Conservation (phyloP, 2,113 vertebrate species). For the Takifugu bimaculatus region DNA sequence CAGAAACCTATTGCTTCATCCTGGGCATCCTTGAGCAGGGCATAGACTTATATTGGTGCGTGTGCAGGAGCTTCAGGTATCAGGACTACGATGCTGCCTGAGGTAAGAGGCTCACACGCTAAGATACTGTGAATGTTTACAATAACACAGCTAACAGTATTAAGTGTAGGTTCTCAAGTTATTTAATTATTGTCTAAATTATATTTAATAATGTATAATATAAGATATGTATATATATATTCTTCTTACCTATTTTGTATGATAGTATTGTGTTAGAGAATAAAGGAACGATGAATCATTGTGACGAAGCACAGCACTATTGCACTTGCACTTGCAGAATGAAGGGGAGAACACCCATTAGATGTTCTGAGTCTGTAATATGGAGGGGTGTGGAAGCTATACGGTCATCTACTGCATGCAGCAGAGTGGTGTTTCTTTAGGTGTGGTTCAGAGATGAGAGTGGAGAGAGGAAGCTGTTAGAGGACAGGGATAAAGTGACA, state of each 20-base stretch:
- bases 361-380: constrained; percentile 8
- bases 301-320: constrained; percentile 13
- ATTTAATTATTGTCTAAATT: too few relatives aligned
- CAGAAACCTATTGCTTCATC: constrained; percentile 18
- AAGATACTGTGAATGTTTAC: not conserved
- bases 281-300: not conserved
- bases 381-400: constrained; percentile 15
- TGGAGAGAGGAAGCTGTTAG: not conserved
- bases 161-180: too few relatives aligned
- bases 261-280: not conserved
- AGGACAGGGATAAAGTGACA: not conserved
- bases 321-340: constrained; percentile 32
- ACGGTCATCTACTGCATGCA: constrained; percentile 30
- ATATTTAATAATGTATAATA: not conserved
- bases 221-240: not conserved
- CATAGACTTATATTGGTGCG: constrained; percentile 1
- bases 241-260: not conserved
- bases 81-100: constrained; percentile 12
- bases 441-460: constrained; percentile 35
- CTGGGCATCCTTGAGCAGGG: constrained; percentile 4
- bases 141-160: not conserved
- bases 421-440: constrained; percentile 33
- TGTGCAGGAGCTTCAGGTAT: constrained; percentile 19
- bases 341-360: not conserved
- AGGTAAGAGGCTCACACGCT: constrained; percentile 45